A percentile compares a stretch with the other conserved stretches of the same genome.
phyloP scores from a whole-genome alignment of 2,797 vertebrate genomes.

The Caiman crocodilus region DNA sequence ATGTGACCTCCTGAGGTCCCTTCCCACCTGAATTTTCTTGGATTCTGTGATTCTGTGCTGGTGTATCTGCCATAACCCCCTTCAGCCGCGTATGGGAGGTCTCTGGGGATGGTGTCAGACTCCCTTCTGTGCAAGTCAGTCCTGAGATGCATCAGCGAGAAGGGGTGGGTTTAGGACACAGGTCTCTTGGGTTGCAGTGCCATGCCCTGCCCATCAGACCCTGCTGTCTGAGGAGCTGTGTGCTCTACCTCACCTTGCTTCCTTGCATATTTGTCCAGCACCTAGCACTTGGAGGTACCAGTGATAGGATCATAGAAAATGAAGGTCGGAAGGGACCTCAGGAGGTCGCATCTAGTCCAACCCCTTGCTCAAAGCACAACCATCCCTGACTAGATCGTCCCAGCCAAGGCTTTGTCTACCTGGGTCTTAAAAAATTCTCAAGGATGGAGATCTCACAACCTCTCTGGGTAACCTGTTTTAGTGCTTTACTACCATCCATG shows the following conservation, averaged over 20 bases:
- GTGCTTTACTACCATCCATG: too few species aligned
- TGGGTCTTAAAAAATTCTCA: too few species aligned
- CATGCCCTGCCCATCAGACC: too few species aligned
- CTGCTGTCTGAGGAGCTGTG: not conserved
- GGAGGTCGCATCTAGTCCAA: not conserved
- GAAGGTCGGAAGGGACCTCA: too few species aligned
- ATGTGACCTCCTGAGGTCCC: too few species aligned
- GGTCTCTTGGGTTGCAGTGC: not conserved
- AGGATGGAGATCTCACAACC: too few species aligned
- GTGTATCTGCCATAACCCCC: too few species aligned
- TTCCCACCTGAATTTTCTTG: too few species aligned
- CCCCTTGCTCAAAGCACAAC: not conserved
- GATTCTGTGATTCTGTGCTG: too few species aligned
- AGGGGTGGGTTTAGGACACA: not conserved
- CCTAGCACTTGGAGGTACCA: accelerated
- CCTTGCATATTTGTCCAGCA: not conserved
- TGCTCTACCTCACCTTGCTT: not conserved
- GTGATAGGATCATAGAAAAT: too few species aligned
- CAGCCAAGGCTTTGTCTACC: too few species aligned
- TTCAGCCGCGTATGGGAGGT: not conserved
- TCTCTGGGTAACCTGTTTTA: too few species aligned
- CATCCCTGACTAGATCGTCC: accelerated
- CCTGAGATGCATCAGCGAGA: not conserved
- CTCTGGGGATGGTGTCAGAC: not conserved
- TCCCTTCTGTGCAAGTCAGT: not conserved